A percentile compares a stretch with the other conserved stretches of the same genome.
phyloP scores from a whole-genome alignment of 64 coral and sea anemone genomes.

The Stichodactyla mertensii region DNA sequence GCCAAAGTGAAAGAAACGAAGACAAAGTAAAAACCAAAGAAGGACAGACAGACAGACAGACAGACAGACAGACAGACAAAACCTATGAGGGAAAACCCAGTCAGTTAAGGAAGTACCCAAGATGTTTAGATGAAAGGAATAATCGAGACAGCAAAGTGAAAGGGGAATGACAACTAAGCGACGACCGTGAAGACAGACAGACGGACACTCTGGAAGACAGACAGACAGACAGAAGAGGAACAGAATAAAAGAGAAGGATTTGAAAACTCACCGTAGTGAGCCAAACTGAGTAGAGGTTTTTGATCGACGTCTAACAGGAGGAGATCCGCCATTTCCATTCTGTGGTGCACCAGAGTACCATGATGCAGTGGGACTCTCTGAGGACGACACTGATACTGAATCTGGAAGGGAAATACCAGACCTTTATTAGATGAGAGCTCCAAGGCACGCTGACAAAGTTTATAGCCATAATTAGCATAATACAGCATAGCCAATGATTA shows the following conservation, averaged over 20 bases:
- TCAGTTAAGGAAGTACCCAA: no score
- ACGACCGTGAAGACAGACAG: background rate
- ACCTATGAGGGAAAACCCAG: no score
- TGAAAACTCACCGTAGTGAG: constrained; percentile 62
- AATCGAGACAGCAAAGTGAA: no score
- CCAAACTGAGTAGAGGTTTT: constrained; percentile 61
- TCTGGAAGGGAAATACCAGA: constrained; percentile 43
- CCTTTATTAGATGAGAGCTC: background rate
- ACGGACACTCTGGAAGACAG: no score
- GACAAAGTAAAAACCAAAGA: background rate
- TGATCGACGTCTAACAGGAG: constrained; percentile 63
- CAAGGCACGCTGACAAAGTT: no score
- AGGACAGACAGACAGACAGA: background rate
- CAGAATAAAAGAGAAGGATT: background rate
- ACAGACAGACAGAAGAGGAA: background rate
- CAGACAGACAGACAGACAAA: background rate
- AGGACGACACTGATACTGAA: constrained; percentile 77
- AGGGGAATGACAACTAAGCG: background rate
- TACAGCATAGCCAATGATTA: no score
- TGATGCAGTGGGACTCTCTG: constrained; percentile 76
- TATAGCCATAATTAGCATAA: no score
- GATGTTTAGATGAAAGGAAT: no score
- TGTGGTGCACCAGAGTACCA: constrained; percentile 51
- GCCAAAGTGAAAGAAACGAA: background rate
- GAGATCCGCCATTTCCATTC: constrained; percentile 49